Percentiles rank a stretch among this genome's conserved stretches.
phyloP scores from a whole-genome alignment of 2,113 vertebrate genomes.

The Hirundichthys speculiger region DNA sequence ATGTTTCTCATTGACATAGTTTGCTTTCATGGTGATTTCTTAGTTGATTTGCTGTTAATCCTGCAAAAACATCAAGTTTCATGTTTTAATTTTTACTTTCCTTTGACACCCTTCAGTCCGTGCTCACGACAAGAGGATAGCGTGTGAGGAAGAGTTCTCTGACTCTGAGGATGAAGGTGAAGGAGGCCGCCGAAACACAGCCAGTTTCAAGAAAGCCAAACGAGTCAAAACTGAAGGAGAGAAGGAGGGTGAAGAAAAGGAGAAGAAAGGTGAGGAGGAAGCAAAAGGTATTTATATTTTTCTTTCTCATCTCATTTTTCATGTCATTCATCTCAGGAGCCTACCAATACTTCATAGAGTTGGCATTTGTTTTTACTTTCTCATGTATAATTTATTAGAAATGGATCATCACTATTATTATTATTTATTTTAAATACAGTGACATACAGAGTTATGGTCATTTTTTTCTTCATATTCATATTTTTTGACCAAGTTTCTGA shows the following conservation, averaged over 20 bases:
- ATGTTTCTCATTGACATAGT: neutral
- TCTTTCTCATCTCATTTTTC: neutral
- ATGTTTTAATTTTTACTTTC: neutral
- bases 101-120: slow-evolving; percentile 80
- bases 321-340: too few species aligned
- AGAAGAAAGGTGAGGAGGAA: slow-evolving; percentile 88
- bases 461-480: too few species aligned
- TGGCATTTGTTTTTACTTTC: too few species aligned
- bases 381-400: too few species aligned
- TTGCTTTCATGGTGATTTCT: neutral
- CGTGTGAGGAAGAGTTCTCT: slow-evolving; percentile 97
- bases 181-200: slow-evolving; percentile 88
- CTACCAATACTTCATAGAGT: too few species aligned
- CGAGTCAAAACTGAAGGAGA: slow-evolving; percentile 94
- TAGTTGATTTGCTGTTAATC: neutral
- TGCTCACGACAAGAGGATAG: slow-evolving; percentile 96
- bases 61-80: neutral
- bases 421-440: too few species aligned
- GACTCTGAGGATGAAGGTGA: slow-evolving; percentile 96
- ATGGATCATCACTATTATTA: too few species aligned
- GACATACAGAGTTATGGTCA: too few species aligned
- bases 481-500: too few species aligned
- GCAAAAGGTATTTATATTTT: slow-evolving; percentile 71
- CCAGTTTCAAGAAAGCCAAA: slow-evolving; percentile 95
- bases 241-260: slow-evolving; percentile 94